These are phyloP conservation scores for Anolis carolinensis DNA, from an alignment of 2,113 vertebrate species.

Conservation along the genomic window DNA sequence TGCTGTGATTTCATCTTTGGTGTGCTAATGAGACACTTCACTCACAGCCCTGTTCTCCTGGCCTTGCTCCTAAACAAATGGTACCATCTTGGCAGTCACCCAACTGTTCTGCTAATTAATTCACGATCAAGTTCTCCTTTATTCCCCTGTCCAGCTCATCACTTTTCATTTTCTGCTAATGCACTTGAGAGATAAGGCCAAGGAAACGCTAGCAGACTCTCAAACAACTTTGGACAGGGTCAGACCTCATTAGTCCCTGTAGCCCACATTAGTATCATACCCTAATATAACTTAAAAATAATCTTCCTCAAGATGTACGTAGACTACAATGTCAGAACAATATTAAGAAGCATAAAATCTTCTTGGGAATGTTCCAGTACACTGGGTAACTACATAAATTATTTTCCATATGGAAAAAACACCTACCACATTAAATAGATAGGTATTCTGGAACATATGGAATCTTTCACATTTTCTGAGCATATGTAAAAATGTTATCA, in stretches of 20 bases:
- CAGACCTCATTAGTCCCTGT: not conserved
- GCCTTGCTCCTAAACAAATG: slow-evolving; percentile 5
- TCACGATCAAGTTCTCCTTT: not conserved
- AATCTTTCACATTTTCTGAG: too few species aligned
- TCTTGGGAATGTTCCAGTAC: not conserved
- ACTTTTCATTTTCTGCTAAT: slow-evolving; percentile 25
- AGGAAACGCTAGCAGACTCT: not conserved
- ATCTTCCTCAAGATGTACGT: not conserved
- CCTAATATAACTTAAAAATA: not conserved
- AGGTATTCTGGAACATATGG: too few species aligned
- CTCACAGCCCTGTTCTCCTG: not conserved
- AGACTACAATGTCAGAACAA: not conserved
- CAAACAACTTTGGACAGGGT: not conserved
- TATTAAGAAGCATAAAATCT: not conserved
- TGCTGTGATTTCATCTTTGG: not conserved
- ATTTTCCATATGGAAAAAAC: too few species aligned
- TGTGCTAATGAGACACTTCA: slow-evolving; percentile 14
- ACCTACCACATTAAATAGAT: not conserved
- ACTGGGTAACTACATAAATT: not conserved
- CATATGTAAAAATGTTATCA: too few species aligned
- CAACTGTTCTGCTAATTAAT: not conserved
- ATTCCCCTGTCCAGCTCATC: not conserved
- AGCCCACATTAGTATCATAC: not conserved
- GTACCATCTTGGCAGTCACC: not conserved
- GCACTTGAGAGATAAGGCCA: slow-evolving; percentile 11